Percentiles rank a stretch among this genome's conserved stretches.
Evolutionary conservation across 2,888 invertebrate genomes (phyloP).

Genomic region (Dolichopus griseipennis): DNA sequence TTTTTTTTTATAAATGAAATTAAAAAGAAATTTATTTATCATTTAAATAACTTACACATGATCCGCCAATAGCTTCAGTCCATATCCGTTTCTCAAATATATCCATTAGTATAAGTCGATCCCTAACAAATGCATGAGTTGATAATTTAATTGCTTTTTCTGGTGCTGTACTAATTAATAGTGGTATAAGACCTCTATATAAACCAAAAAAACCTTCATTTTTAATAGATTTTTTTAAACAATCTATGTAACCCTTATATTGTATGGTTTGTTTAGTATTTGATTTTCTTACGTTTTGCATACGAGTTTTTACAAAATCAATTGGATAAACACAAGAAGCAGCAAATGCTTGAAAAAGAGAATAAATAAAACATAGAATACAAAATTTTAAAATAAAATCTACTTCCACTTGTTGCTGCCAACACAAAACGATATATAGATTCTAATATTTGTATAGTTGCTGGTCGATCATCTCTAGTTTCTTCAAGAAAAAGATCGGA

Average conservation of each 20-base stretch:
- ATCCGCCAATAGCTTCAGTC: slow-evolving; percentile 89
- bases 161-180: slow-evolving; percentile 96
- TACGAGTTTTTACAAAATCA: slow-evolving; percentile 95
- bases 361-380: not conserved
- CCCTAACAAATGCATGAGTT: slow-evolving; percentile 91
- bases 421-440: slow-evolving; percentile 86
- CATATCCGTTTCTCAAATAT: slow-evolving; percentile 71
- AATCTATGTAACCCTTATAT: no score
- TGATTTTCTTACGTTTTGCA: slow-evolving; percentile 91
- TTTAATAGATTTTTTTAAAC: slow-evolving; percentile 41
- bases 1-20: slow-evolving; percentile 11
- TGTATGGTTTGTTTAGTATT: slow-evolving; percentile 89
- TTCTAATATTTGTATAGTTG: slow-evolving; percentile 85
- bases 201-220: slow-evolving; percentile 83
- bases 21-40: not conserved
- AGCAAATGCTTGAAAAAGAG: slow-evolving; percentile 67
- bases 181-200: slow-evolving; percentile 88
- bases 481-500: no score
- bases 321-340: slow-evolving; percentile 99
- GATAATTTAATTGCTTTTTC: slow-evolving; percentile 99
- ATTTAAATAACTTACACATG: slow-evolving; percentile 61
- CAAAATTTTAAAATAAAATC: slow-evolving; percentile 31
- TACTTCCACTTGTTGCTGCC: slow-evolving; percentile 89
- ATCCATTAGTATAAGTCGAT: slow-evolving; percentile 75
- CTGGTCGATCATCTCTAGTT: slow-evolving; percentile 82